phyloP scores from a whole-genome alignment of 2,888 invertebrate genomes.

The Neoscelio sp. region DNA sequence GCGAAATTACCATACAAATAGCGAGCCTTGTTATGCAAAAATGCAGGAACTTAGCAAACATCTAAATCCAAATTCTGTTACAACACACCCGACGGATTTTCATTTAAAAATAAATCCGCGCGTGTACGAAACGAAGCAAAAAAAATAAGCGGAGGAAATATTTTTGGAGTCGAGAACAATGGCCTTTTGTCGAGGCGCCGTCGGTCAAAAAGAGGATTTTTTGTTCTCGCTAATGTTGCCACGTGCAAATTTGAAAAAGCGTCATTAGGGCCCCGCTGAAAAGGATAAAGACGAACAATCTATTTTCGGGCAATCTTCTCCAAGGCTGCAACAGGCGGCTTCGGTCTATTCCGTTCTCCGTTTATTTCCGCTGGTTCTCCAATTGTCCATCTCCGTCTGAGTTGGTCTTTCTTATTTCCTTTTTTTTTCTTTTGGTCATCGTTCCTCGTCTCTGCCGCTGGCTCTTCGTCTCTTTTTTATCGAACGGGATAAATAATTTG shows the following conservation, averaged over 20 bases:
- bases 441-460: conserved; percentile 7
- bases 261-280: conserved; percentile 39
- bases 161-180: conserved; percentile 46
- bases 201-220: conserved; percentile 41
- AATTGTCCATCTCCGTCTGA: conserved; percentile 11
- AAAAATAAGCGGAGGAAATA: too few relatives aligned
- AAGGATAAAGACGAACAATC: conserved; percentile 53
- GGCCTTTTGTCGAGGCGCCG: conserved; percentile 50
- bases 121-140: too few relatives aligned
- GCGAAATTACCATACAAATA: too few relatives aligned
- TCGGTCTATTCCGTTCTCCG: conserved; percentile 26
- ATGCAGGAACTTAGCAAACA: too few relatives aligned
- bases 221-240: conserved; percentile 50
- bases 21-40: too few relatives aligned
- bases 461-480: conserved; percentile 48
- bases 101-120: too few relatives aligned
- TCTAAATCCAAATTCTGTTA: too few relatives aligned
- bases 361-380: conserved; percentile 28
- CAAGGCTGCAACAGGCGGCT: conserved; percentile 70
- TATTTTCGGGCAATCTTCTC: conserved; percentile 74
- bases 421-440: conserved; percentile 34
- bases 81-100: too few relatives aligned
- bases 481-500: conserved; percentile 67
- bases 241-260: conserved; percentile 62
- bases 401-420: conserved; percentile 40